These are phyloP conservation scores for Lasius fuliginosus DNA, from an alignment of 2,888 invertebrate genomes.

Conservation along the genomic window DNA sequence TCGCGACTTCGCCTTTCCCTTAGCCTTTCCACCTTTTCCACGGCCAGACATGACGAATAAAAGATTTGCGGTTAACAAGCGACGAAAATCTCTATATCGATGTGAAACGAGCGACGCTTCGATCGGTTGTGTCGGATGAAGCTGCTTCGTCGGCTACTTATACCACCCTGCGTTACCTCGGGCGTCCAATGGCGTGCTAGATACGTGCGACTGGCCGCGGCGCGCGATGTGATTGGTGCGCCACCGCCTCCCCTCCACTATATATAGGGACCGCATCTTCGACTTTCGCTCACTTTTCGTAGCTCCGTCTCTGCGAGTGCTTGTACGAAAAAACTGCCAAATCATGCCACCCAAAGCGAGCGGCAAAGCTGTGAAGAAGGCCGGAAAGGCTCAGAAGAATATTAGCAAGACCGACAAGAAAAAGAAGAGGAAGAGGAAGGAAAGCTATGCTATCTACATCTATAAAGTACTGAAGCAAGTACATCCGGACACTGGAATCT, in stretches of 20 bases:
- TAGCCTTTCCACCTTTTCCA: slow-evolving; percentile 75
- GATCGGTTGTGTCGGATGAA: accelerated
- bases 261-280: slow-evolving; percentile 37
- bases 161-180: neutral
- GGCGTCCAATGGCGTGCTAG: slow-evolving; percentile 37
- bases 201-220: neutral
- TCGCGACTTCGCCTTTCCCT: slow-evolving; percentile 82
- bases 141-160: neutral
- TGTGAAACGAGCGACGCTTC: accelerated
- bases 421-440: slow-evolving; percentile 83
- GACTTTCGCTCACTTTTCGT: neutral
- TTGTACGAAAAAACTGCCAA: neutral
- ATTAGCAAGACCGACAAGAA: slow-evolving; percentile 84
- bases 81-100: neutral
- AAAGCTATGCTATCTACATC: slow-evolving; percentile 86
- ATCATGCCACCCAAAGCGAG: slow-evolving; percentile 75
- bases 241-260: neutral
- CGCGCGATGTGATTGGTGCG: slow-evolving; percentile 51
- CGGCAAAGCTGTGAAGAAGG: slow-evolving; percentile 73
- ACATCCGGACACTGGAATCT: slow-evolving; percentile 87
- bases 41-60: slow-evolving; percentile 75
- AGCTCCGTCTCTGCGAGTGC: neutral
- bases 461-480: slow-evolving; percentile 88
- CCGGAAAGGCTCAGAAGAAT: slow-evolving; percentile 83
- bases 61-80: neutral